These are phyloP conservation scores for Polyommatus icarus DNA, from an alignment of 2,888 invertebrate species.

Conservation along the genomic window DNA sequence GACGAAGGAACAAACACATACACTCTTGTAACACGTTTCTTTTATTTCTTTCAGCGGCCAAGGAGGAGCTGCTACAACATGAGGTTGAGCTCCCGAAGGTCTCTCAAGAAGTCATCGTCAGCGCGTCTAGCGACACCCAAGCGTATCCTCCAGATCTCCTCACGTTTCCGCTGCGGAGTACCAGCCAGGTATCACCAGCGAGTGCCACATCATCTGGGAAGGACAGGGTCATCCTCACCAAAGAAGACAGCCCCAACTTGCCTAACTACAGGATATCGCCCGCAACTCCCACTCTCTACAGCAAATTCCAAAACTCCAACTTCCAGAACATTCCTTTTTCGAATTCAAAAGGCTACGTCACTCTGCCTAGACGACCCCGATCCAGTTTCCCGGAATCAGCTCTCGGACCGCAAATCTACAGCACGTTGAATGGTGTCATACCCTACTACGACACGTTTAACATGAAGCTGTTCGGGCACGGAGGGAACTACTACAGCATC, in stretches of 20 bases:
- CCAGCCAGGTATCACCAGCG: constrained; percentile 76
- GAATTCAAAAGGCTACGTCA: constrained; percentile 89
- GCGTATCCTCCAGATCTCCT: constrained; percentile 91
- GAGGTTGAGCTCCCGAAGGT: constrained; percentile 80
- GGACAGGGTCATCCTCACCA: constrained; percentile 44
- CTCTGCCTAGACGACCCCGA: constrained; percentile 89
- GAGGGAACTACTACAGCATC: constrained; percentile 87
- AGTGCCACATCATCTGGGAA: constrained; percentile 49
- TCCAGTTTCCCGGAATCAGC: constrained; percentile 82
- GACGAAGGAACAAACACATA: not conserved
- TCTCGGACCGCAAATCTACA: constrained; percentile 67
- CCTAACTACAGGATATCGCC: constrained; percentile 61
- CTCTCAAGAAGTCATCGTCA: constrained; percentile 73
- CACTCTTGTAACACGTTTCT: not conserved
- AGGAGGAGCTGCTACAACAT: constrained; percentile 83
- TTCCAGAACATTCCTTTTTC: constrained; percentile 80
- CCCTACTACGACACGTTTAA: constrained; percentile 90
- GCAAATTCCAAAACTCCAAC: constrained; percentile 82
- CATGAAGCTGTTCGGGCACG: constrained; percentile 90
- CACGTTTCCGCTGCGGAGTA: constrained; percentile 84
- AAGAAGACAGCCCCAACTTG: constrained; percentile 63
- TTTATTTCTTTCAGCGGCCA: constrained; percentile 61
- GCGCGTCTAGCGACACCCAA: constrained; percentile 74
- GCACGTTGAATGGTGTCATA: constrained; percentile 72
- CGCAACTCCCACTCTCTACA: constrained; percentile 58